These are phyloP conservation scores for Phaonia tiefii DNA, from an alignment of 2,888 invertebrate species.

Conservation along the genomic window DNA sequence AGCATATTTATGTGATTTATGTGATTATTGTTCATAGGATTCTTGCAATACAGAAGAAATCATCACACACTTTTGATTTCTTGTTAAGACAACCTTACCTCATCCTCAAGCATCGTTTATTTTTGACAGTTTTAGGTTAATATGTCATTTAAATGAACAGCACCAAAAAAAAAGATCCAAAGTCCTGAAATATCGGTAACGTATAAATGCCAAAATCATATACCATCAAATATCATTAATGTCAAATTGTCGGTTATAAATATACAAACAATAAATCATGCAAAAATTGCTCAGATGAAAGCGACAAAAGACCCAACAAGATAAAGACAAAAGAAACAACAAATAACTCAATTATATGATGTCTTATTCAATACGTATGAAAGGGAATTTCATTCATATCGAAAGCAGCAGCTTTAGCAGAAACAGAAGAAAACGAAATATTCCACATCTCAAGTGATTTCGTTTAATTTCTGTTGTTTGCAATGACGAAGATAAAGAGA, in stretches of 20 bases:
- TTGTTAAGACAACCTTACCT: constrained; percentile 8
- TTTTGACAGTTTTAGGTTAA: constrained; percentile 67
- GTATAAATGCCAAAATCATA: constrained; percentile 21
- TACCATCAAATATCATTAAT: constrained; percentile 64
- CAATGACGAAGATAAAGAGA: neutral
- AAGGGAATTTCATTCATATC: constrained; percentile 62
- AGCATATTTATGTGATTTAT: no score
- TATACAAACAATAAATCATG: constrained; percentile 63
- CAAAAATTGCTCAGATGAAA: constrained; percentile 33
- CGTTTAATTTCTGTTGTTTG: no score
- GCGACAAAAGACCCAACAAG: constrained; percentile 32
- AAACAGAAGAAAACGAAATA: no score
- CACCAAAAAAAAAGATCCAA: constrained; percentile 46
- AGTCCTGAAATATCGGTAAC: constrained; percentile 6
- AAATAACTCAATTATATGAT: constrained; percentile 37
- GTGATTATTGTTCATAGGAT: no score
- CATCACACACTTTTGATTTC: no score
- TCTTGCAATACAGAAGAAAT: no score
- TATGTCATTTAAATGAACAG: constrained; percentile 59
- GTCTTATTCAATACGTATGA: constrained; percentile 60
- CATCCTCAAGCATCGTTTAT: constrained; percentile 50
- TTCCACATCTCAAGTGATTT: no score
- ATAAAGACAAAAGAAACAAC: constrained; percentile 27
- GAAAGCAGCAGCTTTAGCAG: constrained; percentile 32
- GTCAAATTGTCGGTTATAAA: constrained; percentile 66